These are phyloP conservation scores for Brachypterus glaber DNA, from an alignment of 2,888 invertebrate genomes.

Conservation along the genomic window DNA sequence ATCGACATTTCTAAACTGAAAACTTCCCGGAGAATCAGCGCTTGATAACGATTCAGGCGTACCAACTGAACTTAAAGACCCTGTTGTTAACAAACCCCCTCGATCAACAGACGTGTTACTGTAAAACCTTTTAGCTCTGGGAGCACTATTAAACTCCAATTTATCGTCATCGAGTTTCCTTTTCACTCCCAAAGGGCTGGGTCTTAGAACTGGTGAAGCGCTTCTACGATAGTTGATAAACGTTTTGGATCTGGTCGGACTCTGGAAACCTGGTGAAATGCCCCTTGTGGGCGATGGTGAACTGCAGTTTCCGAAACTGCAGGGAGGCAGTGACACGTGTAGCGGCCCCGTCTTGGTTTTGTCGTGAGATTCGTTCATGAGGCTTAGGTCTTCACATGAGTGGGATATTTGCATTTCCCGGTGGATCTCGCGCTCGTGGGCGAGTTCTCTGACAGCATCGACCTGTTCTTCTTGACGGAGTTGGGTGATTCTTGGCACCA, in stretches of 20 bases:
- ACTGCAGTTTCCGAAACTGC: slow-evolving; percentile 33
- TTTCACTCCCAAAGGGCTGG: slow-evolving; percentile 61
- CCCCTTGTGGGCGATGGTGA: slow-evolving; percentile 38
- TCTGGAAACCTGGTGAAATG: slow-evolving; percentile 36
- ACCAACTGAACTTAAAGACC: slow-evolving; percentile 48
- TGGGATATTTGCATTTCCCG: slow-evolving; percentile 90
- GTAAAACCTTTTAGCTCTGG: slow-evolving; percentile 40
- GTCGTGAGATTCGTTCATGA: slow-evolving; percentile 51
- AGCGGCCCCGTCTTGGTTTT: slow-evolving; percentile 38
- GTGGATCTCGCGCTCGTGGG: slow-evolving; percentile 85
- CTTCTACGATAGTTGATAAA: slow-evolving; percentile 68
- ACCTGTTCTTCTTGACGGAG: slow-evolving; percentile 81
- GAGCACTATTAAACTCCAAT: slow-evolving; percentile 35
- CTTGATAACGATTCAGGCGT: slow-evolving; percentile 54
- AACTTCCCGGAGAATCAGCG: slow-evolving; percentile 51
- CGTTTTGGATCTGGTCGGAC: slow-evolving; percentile 63
- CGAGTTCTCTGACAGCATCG: slow-evolving; percentile 75
- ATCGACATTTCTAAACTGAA: slow-evolving; percentile 45
- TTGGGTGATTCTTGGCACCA: slow-evolving; percentile 80
- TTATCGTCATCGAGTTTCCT: slow-evolving; percentile 55
- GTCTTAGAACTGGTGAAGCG: slow-evolving; percentile 78
- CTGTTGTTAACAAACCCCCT: slow-evolving; percentile 37
- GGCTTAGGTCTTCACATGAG: slow-evolving; percentile 84
- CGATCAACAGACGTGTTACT: slow-evolving; percentile 34
- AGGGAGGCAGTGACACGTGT: slow-evolving; percentile 43